Conservation (phyloP, 2,888 invertebrate genomes). For the Orchesellides sinensis region DNA sequence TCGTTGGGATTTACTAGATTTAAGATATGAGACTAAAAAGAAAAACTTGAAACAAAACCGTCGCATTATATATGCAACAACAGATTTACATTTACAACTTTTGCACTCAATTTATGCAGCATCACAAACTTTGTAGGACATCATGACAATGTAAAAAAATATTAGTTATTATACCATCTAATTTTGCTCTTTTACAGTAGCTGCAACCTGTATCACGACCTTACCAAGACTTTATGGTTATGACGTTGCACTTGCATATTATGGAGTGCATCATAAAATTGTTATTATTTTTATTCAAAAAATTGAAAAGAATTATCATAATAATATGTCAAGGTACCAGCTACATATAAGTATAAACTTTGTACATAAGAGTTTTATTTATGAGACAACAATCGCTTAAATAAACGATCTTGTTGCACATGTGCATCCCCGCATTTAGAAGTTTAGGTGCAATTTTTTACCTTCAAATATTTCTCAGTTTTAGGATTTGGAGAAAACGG, state of each 20-base stretch:
- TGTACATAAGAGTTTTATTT: background rate
- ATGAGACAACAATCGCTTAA: too few species aligned
- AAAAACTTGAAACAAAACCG: too few species aligned
- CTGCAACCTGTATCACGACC: background rate
- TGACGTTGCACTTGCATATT: background rate
- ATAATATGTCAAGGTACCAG: slow-evolving; percentile 17
- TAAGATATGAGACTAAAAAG: too few species aligned
- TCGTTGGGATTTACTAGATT: too few species aligned
- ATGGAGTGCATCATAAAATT: background rate
- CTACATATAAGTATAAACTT: background rate
- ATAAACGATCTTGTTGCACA: too few species aligned
- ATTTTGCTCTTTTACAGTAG: background rate
- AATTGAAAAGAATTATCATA: slow-evolving; percentile 11
- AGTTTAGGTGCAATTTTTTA: too few species aligned
- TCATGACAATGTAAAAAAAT: background rate
- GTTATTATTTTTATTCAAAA: slow-evolving; percentile 19
- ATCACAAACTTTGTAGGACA: background rate
- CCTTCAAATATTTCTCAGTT: too few species aligned
- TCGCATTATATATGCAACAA: too few species aligned
- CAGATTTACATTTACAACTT: background rate
- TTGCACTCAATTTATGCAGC: background rate
- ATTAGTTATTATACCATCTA: too few species aligned
- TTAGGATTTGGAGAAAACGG: too few species aligned
- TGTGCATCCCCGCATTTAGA: too few species aligned
- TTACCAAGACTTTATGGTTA: background rate